Evolutionary conservation across 2,888 invertebrate genomes (phyloP).

Genomic region (Alitta virens): DNA sequence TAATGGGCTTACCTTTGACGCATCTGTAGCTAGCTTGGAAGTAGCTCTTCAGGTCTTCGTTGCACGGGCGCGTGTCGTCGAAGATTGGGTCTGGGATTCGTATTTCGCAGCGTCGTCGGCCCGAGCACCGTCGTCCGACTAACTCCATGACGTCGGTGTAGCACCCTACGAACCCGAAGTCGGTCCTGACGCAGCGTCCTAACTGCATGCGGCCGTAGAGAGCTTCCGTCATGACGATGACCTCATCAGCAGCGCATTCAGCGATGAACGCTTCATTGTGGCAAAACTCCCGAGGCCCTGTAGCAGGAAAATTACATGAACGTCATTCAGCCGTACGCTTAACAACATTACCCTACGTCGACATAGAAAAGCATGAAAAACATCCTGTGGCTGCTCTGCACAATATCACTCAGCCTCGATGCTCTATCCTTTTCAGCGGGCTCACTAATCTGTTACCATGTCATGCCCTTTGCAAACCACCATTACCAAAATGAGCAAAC

Average conservation of each 20-base stretch:
- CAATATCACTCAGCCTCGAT: too few relatives aligned
- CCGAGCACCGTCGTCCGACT: slow-evolving; percentile 20
- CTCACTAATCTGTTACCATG: too few relatives aligned
- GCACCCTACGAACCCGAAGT: slow-evolving; percentile 24
- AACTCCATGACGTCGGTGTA: slow-evolving; percentile 22
- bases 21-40: slow-evolving; percentile 21
- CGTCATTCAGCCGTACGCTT: too few relatives aligned
- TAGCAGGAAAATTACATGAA: not conserved
- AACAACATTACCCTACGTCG: too few relatives aligned
- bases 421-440: too few relatives aligned
- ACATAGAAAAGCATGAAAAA: too few relatives aligned
- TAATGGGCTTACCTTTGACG: slow-evolving; percentile 15
- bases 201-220: slow-evolving; percentile 22
- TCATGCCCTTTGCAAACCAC: too few relatives aligned
- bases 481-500: too few relatives aligned
- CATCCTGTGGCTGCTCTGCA: too few relatives aligned
- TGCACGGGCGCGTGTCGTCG: slow-evolving; percentile 24
- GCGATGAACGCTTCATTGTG: slow-evolving; percentile 25
- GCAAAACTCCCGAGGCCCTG: slow-evolving; percentile 19
- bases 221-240: slow-evolving; percentile 22
- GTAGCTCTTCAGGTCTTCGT: slow-evolving; percentile 26
- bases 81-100: slow-evolving; percentile 21
- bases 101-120: slow-evolving; percentile 19
- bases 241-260: slow-evolving; percentile 15
- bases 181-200: slow-evolving; percentile 20